Evolutionary conservation across 35 echinoderm and acorn worm genomes (phyloP).

Genomic region (Hemicentrotus pulcherrimus): DNA sequence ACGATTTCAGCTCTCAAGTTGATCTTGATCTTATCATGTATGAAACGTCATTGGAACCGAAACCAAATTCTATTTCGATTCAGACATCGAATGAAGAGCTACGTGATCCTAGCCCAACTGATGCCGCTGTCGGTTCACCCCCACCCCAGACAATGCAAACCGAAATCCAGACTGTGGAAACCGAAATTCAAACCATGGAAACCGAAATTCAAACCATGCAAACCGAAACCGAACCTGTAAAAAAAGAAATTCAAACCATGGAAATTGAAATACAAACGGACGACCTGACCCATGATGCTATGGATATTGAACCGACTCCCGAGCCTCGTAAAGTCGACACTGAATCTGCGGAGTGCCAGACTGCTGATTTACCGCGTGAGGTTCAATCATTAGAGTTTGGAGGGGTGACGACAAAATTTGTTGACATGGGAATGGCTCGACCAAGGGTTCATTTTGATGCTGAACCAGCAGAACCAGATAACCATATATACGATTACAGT

Average conservation of each 20-base stretch:
- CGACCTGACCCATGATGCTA: not conserved
- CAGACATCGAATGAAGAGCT: conserved; percentile 8
- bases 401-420: conserved; percentile 29
- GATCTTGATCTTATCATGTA: conserved; percentile 34
- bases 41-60: conserved; percentile 16
- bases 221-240: not conserved
- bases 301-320: not conserved
- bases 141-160: not conserved
- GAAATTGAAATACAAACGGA: not conserved
- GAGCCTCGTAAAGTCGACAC: not conserved
- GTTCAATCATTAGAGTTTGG: not conserved
- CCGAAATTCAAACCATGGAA: conserved; percentile 11
- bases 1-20: conserved; percentile 33
- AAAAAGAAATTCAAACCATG: not conserved
- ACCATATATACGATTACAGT: not conserved
- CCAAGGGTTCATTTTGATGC: conserved; percentile 46
- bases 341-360: not conserved
- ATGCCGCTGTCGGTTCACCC: not conserved
- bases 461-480: conserved; percentile 32
- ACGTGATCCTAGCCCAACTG: not conserved
- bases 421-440: conserved; percentile 44
- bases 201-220: not conserved
- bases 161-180: conserved; percentile 20
- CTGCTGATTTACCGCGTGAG: not conserved
- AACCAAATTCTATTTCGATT: conserved; percentile 15